Percentiles rank a stretch among this genome's conserved stretches.
phyloP scores from a whole-genome alignment of 2,888 invertebrate genomes.

The Mantis religiosa region DNA sequence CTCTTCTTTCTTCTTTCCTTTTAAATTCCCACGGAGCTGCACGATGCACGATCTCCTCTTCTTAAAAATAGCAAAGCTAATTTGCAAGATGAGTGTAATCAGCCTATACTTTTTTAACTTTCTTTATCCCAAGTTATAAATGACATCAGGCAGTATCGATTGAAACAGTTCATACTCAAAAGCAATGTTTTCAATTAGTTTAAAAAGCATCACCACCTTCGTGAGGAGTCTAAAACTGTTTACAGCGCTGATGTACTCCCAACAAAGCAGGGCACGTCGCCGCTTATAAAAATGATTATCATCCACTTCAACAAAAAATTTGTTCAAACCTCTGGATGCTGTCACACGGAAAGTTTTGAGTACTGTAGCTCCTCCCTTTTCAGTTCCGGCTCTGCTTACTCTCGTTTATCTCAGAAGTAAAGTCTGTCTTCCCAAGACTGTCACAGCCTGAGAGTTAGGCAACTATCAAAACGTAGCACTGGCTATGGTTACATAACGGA shows the following conservation, averaged over 20 bases:
- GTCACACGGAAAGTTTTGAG: too few relatives aligned
- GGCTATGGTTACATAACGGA: not conserved
- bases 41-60: too few relatives aligned
- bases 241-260: too few relatives aligned
- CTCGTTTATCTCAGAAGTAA: not conserved
- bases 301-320: not conserved
- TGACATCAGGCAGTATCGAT: not conserved
- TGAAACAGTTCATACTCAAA: not conserved
- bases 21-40: too few relatives aligned
- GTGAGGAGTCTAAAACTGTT: too few relatives aligned
- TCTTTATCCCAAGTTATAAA: too few relatives aligned
- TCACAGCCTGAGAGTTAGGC: not conserved
- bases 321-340: not conserved
- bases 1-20: too few relatives aligned
- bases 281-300: not conserved
- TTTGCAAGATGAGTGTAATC: too few relatives aligned
- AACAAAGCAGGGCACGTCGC: not conserved
- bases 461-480: not conserved
- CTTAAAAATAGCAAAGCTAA: too few relatives aligned
- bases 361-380: not conserved
- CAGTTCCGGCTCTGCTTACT: not conserved
- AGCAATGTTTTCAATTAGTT: not conserved
- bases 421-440: not conserved
- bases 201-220: not conserved
- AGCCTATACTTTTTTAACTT: too few relatives aligned